Base-by-base conservation (phyloP, 2,113 vertebrate species). In the Tachycineta bicolor region DNA sequence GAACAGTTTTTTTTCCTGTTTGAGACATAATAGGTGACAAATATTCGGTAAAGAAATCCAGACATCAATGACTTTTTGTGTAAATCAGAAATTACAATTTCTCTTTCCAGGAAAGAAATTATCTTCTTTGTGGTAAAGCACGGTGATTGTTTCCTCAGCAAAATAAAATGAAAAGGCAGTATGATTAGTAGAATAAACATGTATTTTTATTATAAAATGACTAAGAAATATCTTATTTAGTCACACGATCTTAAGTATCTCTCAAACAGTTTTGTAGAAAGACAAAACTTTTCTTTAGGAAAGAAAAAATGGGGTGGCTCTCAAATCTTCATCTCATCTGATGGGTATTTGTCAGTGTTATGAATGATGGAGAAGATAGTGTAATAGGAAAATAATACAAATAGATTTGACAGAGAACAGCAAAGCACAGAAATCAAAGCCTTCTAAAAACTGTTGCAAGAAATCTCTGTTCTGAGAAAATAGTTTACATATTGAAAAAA, bases 401-500 rank as follows among this genome's bases (percentile, higher is more conserved):
- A 44, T 10, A 64, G 12, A 59, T 80, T 29, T 71, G 28, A 84
- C 31, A 89, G 16, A 74, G 33, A 74, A 34, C 34, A 71, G 6
- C 22, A 91, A 80, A 92, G 17, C 26, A 67, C 14, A 28, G 46
- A 79, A 93, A 86, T 41, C 12, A 50, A 50, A 68, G 60, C 70
- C 46, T 55, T 91, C 58, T 31, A 28, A 93, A 76, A 94, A 46
- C 11, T 29, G 6, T 55, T 75, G 37, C 12, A 87, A 87, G 60
- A 88, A 78, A 89, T 44, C 13, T 59, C 19, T 16, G 41, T 49
- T 89, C 41, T 80, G 46, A 86, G 25, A 76, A 92, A 86, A 65
- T 10, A 1, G 22, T 94, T 90, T 87, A 31, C 65, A 80, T 92
- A 76, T n/a, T 56, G 41, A 84, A 94, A 97, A 83, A 83, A 83